A percentile compares a stretch with the other conserved stretches of the same genome.
These are phyloP conservation scores for Apodemus agrarius DNA, from an alignment of 2,797 vertebrate species.

Conservation along the genomic window DNA sequence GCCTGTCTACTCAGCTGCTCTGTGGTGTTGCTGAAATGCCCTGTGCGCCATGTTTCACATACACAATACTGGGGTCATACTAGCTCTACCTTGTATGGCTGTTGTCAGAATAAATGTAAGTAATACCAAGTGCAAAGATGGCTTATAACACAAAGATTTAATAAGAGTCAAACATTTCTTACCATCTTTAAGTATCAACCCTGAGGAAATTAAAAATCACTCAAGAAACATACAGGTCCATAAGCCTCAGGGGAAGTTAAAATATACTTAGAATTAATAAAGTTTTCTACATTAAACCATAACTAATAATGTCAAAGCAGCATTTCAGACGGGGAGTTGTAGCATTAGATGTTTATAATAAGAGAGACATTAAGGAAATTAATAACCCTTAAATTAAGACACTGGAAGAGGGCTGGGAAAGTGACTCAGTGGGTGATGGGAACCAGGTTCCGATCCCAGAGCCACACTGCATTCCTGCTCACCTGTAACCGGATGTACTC, in stretches of 20 bases:
- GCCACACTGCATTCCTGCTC: background rate
- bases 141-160: background rate
- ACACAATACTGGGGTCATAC: background rate
- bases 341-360: slow-evolving; percentile 50
- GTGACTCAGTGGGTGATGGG: background rate
- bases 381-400: background rate
- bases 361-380: slow-evolving; percentile 43
- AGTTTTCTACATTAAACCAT: slow-evolving; percentile 7
- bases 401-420: background rate
- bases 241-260: slow-evolving; percentile 34
- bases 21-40: background rate
- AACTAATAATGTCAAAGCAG: slow-evolving; percentile 6
- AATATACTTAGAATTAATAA: slow-evolving; percentile 38
- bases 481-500: background rate
- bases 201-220: slow-evolving; percentile 12
- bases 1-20: background rate
- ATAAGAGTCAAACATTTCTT: background rate
- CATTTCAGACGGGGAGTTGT: slow-evolving; percentile 22
- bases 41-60: background rate
- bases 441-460: background rate
- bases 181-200: background rate
- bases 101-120: background rate
- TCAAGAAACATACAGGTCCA: background rate
- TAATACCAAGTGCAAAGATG: background rate
- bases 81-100: background rate